Evolutionary conservation across 2,113 vertebrate species (phyloP), one percentile per base, ranked within the genome.

Genomic region (Xenotilapia flavipinnis): DNA sequence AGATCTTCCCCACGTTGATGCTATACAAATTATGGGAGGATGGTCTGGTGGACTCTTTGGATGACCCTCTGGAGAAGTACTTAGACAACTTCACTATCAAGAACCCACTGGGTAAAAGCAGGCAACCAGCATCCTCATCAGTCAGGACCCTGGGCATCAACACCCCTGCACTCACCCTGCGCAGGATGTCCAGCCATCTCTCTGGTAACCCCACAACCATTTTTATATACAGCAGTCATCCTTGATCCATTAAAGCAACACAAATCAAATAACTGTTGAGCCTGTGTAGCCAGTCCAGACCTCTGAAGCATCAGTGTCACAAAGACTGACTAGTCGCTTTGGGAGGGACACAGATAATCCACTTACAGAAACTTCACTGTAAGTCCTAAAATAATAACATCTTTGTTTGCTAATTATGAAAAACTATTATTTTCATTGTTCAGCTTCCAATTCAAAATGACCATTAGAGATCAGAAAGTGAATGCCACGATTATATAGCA

Each of bases 11-110:
- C 1, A 96, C 97, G 0, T 92, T 99, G 31, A 98, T 98, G 98
- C 38, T 99, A 26, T 98, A 98, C 88, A 98, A 97, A 89, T 92
- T 99, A 86, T 99, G 98, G 98, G 97, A 99, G 87, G 97, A 98
- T 19, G 97, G 98, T 8, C 94, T 95, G 9, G 93, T 99, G 45
- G 93, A 77, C 0, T 99, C 98, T 7, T 91, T 98, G 2, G 98
- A 99, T 0, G 98, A 99, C 90, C 96, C 98, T 0, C 36, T 99
- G 84, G 97, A 98, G 85, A 97, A 97, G 36, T 99, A 98, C 0
- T 88, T 85, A 2, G 83, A 95, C 56, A 95, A 96, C 86, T 98
- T 99, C 90, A 95, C 95, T 4, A 98, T 98, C 5, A 98, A 97
- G 91, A 98, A 99, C 91, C 98, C 97, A 0, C 90, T 98, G 85